These are phyloP conservation scores for Plecturocebus donacophilus DNA, from an alignment of 2,113 vertebrate genomes.

Conservation along the genomic window DNA sequence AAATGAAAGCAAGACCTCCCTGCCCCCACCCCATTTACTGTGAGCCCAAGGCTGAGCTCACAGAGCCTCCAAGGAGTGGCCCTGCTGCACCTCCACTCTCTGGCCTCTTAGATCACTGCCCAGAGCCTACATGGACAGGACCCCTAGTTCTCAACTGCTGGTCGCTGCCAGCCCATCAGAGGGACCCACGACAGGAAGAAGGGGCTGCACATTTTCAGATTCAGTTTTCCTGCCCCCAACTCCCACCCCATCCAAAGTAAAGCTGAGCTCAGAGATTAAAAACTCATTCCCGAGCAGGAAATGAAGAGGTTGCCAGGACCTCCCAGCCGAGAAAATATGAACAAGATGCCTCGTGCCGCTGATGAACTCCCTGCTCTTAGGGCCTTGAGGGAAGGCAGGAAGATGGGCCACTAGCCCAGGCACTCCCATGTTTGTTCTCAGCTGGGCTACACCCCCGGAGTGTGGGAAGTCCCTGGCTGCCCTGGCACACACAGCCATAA, in stretches of 20 bases:
- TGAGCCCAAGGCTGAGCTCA: neutral
- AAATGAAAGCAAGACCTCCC: neutral
- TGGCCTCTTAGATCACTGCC: neutral
- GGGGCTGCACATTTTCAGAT: neutral
- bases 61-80: neutral
- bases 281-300: conserved; percentile 75
- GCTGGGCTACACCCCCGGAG: neutral
- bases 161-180: neutral
- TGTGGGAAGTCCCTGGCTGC: conserved; percentile 42
- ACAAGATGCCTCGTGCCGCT: conserved; percentile 74
- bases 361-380: conserved; percentile 41
- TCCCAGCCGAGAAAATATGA: conserved; percentile 76
- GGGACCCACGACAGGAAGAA: neutral
- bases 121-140: neutral
- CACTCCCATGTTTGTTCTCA: conserved; percentile 41
- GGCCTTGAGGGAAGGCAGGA: conserved; percentile 24
- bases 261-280: conserved; percentile 75
- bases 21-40: neutral
- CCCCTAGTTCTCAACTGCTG: neutral
- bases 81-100: neutral
- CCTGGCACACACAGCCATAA: neutral
- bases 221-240: neutral
- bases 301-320: conserved; percentile 78
- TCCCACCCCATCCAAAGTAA: conserved; percentile 44
- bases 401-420: conserved; percentile 1